Conservation (phyloP, 1,140 invertebrate species). For the Protaetia brevitarsis region DNA sequence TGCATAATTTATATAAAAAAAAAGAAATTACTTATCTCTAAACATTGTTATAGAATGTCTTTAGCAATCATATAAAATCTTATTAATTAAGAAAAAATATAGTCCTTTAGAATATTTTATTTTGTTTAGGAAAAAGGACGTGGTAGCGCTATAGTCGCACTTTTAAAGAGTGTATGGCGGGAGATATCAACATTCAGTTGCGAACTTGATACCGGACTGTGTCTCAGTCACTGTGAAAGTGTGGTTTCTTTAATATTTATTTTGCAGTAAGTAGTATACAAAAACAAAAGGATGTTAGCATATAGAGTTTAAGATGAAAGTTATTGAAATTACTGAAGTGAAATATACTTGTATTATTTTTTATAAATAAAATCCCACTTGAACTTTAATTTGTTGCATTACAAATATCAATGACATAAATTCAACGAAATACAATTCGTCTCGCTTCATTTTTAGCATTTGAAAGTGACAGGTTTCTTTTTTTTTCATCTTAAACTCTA, state of each 20-base stretch:
- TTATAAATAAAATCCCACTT: too few species aligned
- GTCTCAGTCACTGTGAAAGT: constrained; percentile 20
- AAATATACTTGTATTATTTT: too few species aligned
- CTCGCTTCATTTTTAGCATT: not conserved
- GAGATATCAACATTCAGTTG: constrained; percentile 21
- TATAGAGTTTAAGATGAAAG: not conserved
- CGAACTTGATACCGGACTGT: constrained; percentile 18
- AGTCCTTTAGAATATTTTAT: constrained; percentile 13
- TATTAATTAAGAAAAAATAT: too few species aligned
- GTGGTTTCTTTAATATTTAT: constrained; percentile 18
- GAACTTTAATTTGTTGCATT: too few species aligned
- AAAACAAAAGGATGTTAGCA: not conserved
- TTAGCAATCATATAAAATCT: too few species aligned
- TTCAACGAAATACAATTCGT: not conserved
- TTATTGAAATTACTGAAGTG: too few species aligned
- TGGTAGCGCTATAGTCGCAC: constrained; percentile 20
- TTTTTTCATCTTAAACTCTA: not conserved
- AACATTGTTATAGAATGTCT: too few species aligned
- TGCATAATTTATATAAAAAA: too few species aligned
- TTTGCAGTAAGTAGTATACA: constrained; percentile 12
- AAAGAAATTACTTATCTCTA: too few species aligned
- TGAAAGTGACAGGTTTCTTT: constrained; percentile 2
- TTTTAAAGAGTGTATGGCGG: constrained; percentile 21
- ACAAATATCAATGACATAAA: not conserved
- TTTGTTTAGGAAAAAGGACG: constrained; percentile 7